Base-by-base conservation (phyloP, 2,888 invertebrate species). In the Leptogaster cylindrica region DNA sequence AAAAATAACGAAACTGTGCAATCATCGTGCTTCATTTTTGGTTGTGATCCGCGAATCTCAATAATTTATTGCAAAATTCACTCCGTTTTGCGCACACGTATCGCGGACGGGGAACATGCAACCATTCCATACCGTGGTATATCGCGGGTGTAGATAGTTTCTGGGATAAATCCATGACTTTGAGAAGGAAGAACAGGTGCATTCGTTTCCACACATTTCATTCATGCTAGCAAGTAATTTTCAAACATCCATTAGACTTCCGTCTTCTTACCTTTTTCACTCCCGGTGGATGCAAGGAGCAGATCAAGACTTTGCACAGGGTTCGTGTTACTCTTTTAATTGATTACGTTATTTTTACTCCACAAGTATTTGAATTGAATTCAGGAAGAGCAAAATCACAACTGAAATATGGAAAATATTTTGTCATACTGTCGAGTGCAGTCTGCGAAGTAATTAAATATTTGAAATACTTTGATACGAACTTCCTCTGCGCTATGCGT, bases 171-270 rank as follows among this genome's bases (percentile, higher is more conserved):
- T n/a, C n/a, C 20, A 14, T 16, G 12, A 27, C 16, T 31, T 36
- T 55, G 55, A 55, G 55, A 36, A 36, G 55, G 55, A 55, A 55
- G 55, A 55, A 39, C 55, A 55, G 55, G 55, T 55, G 55, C 55
- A 55, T 36, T 39, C 55, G 39, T 55, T 55, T 55, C 55, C 55
- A 55, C 39, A 55, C 55, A 18, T 55, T 55, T 55, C 55, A 55
- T 55, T 55, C 55, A 55, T 16, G 18, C 33, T 28, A 18, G 52
- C 33, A 33, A 52, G 52, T 33, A 52, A 52, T 52, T 52, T 52
- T 20, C 18, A 52, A 33, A 33, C 52, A 33, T 52, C 20, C 27
- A n/a, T 5, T 36, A 36, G 55, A 55, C 55, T 55, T 55, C 55
- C 55, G 55, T 55, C 55, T 55, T 55, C 39, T 55, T 52, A 46